Conservation (phyloP, 2,113 vertebrate species). For the Aphyosemion australe region DNA sequence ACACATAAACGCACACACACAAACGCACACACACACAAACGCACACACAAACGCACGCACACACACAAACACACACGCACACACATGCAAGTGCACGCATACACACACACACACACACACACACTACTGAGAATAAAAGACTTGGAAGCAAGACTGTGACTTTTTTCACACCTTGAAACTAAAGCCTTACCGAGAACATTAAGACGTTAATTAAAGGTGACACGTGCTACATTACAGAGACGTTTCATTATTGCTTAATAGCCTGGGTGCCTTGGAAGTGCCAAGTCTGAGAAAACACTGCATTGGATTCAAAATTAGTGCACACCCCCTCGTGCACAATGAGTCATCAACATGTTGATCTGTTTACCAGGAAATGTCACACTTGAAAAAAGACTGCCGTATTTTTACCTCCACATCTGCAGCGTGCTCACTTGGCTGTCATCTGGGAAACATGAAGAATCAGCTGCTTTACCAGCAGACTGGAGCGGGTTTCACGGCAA, state of each 20-base stretch:
- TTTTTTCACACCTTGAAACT: neutral
- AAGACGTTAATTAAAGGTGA: slow-evolving; percentile 14
- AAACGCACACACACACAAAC: neutral
- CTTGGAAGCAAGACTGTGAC: neutral
- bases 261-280: slow-evolving; percentile 2
- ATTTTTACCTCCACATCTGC: too few relatives aligned
- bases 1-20: neutral
- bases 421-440: neutral
- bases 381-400: neutral
- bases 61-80: neutral
- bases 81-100: too few relatives aligned
- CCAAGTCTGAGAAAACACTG: slow-evolving; percentile 1
- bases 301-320: neutral
- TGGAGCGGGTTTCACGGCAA: too few relatives aligned
- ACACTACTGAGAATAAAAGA: neutral
- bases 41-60: too few relatives aligned
- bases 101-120: neutral
- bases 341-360: neutral
- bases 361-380: neutral
- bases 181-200: neutral
- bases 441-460: neutral
- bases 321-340: neutral
- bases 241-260: slow-evolving; percentile 21
- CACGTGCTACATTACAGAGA: neutral
- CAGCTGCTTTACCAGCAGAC: neutral